phyloP scores from a whole-genome alignment of 30 jellyfish, hydroid and myxozoan species.

The Haliclystus octoradiatus region DNA sequence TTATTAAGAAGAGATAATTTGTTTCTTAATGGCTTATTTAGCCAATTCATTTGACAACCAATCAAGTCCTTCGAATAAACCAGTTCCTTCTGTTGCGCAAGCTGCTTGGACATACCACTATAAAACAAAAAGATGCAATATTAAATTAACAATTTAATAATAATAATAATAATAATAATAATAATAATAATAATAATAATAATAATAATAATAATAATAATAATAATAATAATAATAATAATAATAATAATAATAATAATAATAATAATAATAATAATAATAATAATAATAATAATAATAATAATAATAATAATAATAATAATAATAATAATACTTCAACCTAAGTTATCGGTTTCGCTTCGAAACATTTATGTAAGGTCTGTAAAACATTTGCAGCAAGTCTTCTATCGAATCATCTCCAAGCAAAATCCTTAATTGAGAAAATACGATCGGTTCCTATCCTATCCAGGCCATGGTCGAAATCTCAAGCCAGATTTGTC shows the following conservation, averaged over 20 bases:
- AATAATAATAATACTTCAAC: not conserved
- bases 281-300: not conserved
- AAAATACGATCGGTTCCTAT: no score
- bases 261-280: not conserved
- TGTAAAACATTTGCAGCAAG: no score
- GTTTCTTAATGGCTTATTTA: no score
- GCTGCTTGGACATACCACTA: conserved; percentile 98
- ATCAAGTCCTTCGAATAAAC: conserved; percentile 95
- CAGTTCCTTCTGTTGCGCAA: conserved; percentile 96
- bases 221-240: not conserved
- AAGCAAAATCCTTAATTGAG: no score
- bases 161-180: not conserved
- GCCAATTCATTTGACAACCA: conserved; percentile 93
- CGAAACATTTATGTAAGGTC: no score
- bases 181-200: not conserved
- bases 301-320: not conserved
- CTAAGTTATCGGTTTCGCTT: no score
- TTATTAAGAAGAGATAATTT: no score
- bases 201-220: not conserved
- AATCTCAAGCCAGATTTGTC: no score
- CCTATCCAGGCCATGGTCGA: no score
- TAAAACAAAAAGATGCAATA: conserved; percentile 11
- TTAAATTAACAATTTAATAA: no score
- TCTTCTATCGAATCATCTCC: no score
- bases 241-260: not conserved